Percentiles rank a stretch among this genome's conserved stretches.
Evolutionary conservation across 1,140 invertebrate genomes (phyloP).

Genomic region (Plutomurus gul): DNA sequence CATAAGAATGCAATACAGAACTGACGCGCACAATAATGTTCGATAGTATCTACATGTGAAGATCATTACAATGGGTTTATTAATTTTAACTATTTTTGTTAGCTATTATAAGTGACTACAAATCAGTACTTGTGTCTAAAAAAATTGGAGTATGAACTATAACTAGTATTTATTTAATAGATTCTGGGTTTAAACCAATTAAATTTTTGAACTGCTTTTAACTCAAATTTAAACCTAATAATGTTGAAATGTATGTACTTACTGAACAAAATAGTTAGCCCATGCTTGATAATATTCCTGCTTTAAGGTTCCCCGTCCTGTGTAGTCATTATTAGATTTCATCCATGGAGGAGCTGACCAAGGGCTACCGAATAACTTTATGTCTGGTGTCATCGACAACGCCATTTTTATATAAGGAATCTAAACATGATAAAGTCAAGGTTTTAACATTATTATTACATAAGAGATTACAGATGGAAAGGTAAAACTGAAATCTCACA

Average conservation of each 20-base stretch:
- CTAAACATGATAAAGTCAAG: conserved; percentile 58
- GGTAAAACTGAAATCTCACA: too few species aligned
- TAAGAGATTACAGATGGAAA: too few species aligned
- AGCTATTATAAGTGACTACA: too few species aligned
- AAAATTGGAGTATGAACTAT: neutral
- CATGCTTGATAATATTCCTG: conserved; percentile 74
- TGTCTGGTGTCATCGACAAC: conserved; percentile 56
- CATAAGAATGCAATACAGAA: too few species aligned
- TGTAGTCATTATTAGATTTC: conserved; percentile 76
- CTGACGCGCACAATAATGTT: too few species aligned
- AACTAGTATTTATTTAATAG: neutral
- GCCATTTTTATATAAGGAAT: conserved; percentile 69
- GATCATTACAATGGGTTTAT: too few species aligned
- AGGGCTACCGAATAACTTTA: conserved; percentile 68
- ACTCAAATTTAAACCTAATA: neutral
- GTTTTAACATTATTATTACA: neutral
- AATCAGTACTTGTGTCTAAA: too few species aligned
- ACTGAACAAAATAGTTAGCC: conserved; percentile 78
- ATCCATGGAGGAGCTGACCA: conserved; percentile 92
- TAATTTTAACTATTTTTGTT: too few species aligned
- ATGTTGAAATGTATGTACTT: conserved; percentile 44
- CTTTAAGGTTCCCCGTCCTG: conserved; percentile 64
- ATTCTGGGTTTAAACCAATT: neutral
- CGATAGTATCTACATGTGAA: too few species aligned
- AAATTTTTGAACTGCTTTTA: neutral